Conservation (phyloP, 2,797 vertebrate genomes). For the Myiotriccus ornatus region DNA sequence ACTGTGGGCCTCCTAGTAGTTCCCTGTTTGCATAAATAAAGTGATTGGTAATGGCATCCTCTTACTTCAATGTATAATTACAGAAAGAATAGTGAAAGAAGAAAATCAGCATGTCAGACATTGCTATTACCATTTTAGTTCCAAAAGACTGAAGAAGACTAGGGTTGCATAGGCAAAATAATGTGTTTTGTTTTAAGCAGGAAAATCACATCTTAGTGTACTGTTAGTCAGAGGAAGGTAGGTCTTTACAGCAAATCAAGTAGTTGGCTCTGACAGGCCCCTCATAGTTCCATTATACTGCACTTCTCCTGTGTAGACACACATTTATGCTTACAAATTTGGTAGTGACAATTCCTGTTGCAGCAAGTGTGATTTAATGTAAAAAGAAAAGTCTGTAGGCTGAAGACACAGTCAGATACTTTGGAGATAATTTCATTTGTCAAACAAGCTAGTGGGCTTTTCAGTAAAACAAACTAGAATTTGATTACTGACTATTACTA, state of each 20-base stretch:
- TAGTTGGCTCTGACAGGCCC: background rate
- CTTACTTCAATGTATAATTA: background rate
- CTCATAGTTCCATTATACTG: background rate
- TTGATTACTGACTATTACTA: conserved; percentile 27
- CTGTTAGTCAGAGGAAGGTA: background rate
- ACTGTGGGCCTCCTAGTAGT: background rate
- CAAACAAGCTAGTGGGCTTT: background rate
- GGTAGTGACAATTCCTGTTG: background rate
- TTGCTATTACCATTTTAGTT: background rate
- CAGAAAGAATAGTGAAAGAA: background rate
- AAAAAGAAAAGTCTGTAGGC: background rate
- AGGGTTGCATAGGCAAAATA: rapidly evolving
- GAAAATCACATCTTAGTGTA: background rate
- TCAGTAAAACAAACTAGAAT: conserved; percentile 28
- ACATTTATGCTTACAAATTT: background rate
- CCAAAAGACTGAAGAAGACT: background rate
- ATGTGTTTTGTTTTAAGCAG: background rate
- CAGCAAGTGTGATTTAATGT: background rate
- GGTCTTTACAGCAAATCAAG: background rate
- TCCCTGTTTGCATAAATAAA: background rate
- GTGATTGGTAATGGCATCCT: background rate
- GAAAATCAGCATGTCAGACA: background rate
- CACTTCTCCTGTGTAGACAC: background rate
- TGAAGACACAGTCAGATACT: background rate
- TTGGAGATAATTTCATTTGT: background rate